phyloP scores from a whole-genome alignment of 2,797 vertebrate genomes.

The Buceros bicornis region DNA sequence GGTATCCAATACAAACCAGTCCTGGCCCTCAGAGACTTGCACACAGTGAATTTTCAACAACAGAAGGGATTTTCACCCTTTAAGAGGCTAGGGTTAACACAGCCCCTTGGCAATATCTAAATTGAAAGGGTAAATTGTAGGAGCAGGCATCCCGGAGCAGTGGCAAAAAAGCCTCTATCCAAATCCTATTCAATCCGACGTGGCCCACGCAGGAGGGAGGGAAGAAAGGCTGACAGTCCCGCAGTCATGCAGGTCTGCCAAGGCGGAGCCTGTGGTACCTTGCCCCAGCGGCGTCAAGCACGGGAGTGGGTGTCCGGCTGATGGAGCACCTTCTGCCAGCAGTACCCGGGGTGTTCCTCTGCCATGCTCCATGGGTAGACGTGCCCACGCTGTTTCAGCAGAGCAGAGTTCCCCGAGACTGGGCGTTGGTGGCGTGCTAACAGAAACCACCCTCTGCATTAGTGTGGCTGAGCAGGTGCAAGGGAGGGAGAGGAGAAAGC shows the following conservation, averaged over 20 bases:
- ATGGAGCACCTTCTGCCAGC: background rate
- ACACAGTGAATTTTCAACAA: background rate
- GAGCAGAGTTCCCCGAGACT: background rate
- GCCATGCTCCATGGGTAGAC: fast-evolving
- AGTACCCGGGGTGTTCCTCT: background rate
- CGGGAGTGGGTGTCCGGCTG: background rate
- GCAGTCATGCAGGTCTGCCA: background rate
- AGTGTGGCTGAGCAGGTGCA: background rate
- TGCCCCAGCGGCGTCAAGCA: background rate
- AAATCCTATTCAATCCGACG: background rate
- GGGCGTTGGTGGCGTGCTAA: fast-evolving
- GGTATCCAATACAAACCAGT: background rate
- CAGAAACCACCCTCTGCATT: background rate
- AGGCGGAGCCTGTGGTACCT: fast-evolving
- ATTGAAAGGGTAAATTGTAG: background rate
- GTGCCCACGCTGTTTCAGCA: background rate
- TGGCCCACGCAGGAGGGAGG: background rate
- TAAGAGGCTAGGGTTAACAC: background rate
- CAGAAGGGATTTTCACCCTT: background rate
- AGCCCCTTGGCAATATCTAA: background rate
- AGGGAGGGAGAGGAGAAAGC: background rate
- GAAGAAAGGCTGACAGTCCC: background rate
- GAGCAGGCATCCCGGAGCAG: background rate
- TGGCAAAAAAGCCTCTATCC: background rate
- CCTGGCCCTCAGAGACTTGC: background rate